Conservation (phyloP, 1,140 invertebrate species). For the Drosophila lowei region DNA sequence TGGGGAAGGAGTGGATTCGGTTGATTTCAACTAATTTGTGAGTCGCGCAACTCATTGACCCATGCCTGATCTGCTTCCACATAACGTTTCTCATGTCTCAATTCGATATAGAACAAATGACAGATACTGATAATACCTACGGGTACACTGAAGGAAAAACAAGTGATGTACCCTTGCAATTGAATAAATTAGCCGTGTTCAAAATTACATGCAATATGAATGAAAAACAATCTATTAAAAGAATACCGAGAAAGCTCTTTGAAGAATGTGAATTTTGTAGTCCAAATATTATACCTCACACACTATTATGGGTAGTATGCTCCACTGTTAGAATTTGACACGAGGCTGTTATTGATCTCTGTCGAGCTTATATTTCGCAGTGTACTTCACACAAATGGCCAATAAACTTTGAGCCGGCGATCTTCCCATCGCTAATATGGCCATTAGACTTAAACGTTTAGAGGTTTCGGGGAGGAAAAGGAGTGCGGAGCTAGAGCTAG, state of each 20-base stretch:
- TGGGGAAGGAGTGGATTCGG: constrained; percentile 2
- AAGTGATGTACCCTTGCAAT: too few species aligned
- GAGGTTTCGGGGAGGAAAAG: not conserved
- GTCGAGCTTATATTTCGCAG: not conserved
- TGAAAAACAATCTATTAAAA: too few species aligned
- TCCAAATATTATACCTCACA: too few species aligned
- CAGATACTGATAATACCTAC: not conserved
- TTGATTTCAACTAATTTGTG: constrained; percentile 73
- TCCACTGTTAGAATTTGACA: too few species aligned
- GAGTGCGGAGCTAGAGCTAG: too few species aligned
- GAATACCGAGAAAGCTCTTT: too few species aligned
- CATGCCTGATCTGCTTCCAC: constrained; percentile 51
- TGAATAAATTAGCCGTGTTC: too few species aligned
- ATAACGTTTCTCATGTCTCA: constrained; percentile 39
- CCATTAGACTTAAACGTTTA: constrained; percentile 59
- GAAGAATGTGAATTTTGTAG: too few species aligned
- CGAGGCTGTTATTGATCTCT: not conserved
- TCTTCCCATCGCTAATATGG: constrained; percentile 72
- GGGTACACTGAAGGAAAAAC: too few species aligned
- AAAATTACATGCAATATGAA: too few species aligned
- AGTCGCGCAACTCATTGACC: constrained; percentile 57
- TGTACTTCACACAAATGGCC: constrained; percentile 44
- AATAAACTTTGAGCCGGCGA: constrained; percentile 16
- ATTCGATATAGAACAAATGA: constrained; percentile 53
- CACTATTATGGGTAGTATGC: too few species aligned